Conservation (phyloP, 2,113 vertebrate genomes). For the Solea solea region DNA sequence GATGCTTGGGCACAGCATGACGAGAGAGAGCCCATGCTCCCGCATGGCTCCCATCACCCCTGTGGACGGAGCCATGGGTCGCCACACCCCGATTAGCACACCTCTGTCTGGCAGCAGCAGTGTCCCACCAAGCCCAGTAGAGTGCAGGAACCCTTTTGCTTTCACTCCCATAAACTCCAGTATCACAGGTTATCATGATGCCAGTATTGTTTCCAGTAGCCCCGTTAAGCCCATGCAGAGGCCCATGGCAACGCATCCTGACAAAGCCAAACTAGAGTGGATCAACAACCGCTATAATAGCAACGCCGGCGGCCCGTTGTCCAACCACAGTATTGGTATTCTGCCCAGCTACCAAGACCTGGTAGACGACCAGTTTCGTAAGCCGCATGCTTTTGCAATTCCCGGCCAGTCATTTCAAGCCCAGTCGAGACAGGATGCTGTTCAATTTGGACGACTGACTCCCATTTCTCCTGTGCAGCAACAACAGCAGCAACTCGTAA, state of each 20-base stretch:
- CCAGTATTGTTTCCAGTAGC: slow-evolving; percentile 95
- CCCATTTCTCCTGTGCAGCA: slow-evolving; percentile 95
- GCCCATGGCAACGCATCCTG: slow-evolving; percentile 97
- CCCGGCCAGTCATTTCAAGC: slow-evolving; percentile 93
- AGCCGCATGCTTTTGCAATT: slow-evolving; percentile 96
- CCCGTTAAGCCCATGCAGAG: slow-evolving; percentile 99
- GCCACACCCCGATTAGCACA: slow-evolving; percentile 95
- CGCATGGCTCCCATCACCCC: slow-evolving; percentile 93
- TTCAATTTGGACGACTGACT: slow-evolving; percentile 91
- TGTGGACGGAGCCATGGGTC: slow-evolving; percentile 94
- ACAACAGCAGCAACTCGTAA: slow-evolving; percentile 87
- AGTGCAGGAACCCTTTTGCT: slow-evolving; percentile 97
- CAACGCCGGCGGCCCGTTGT: slow-evolving; percentile 81
- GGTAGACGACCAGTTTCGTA: slow-evolving; percentile 96
- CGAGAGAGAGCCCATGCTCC: slow-evolving; percentile 94
- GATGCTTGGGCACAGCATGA: slow-evolving; percentile 89
- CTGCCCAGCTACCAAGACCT: slow-evolving; percentile 97
- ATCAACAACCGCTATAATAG: slow-evolving; percentile 95
- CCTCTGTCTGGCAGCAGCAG: slow-evolving; percentile 98
- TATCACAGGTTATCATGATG: slow-evolving; percentile 92
- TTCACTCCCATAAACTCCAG: slow-evolving; percentile 99
- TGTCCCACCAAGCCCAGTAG: slow-evolving; percentile 95
- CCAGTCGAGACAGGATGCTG: slow-evolving; percentile 84
- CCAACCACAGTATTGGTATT: slow-evolving; percentile 88
- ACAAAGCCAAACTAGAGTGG: slow-evolving; percentile 98